Evolutionary conservation across 2,113 vertebrate genomes (phyloP).

Genomic region (Antechinus stuartii): DNA sequence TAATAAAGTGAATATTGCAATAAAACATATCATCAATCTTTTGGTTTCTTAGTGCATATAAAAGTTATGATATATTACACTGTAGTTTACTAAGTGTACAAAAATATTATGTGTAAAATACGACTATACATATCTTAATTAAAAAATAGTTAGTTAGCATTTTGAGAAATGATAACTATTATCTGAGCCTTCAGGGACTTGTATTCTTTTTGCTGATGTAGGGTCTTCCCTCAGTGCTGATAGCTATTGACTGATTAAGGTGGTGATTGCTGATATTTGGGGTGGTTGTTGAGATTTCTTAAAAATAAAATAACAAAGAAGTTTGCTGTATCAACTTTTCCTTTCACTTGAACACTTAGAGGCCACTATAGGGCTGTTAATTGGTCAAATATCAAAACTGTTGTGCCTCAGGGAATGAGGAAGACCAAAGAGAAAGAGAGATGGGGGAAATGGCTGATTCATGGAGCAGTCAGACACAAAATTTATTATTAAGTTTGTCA

Average conservation of each 20-base stretch:
- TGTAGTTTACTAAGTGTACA: neutral
- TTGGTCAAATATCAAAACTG: neutral
- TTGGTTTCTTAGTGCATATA: neutral
- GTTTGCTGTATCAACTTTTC: neutral
- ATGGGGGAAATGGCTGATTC: neutral
- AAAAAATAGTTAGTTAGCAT: neutral
- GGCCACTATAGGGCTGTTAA: neutral
- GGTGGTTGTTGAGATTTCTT: neutral
- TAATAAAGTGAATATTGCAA: neutral
- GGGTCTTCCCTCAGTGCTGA: neutral
- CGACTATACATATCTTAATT: neutral
- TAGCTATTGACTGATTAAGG: neutral
- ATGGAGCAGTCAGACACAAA: neutral
- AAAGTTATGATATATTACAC: neutral
- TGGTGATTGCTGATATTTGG: neutral
- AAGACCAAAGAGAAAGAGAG: neutral
- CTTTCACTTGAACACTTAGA: neutral
- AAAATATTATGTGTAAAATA: neutral
- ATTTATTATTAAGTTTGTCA: neutral
- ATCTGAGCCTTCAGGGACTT: neutral
- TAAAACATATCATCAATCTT: neutral
- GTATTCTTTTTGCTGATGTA: neutral
- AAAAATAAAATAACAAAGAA: neutral
- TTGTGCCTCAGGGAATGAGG: neutral
- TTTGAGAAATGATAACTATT: neutral